Conservation (phyloP, 2,888 invertebrate genomes). For the Andrena haemorrhoa region DNA sequence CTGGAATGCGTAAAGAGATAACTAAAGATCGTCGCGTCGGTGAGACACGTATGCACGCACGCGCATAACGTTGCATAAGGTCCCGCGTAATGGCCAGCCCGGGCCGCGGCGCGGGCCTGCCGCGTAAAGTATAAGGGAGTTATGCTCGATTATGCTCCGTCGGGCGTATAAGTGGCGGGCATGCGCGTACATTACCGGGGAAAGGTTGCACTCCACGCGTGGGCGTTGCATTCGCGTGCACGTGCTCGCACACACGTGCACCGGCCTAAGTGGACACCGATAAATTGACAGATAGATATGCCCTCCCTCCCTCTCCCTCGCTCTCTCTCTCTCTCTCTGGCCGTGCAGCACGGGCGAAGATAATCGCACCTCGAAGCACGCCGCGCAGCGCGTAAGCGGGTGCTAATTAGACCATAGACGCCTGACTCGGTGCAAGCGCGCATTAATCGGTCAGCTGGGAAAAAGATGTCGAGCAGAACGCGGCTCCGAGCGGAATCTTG, state of each 20-base stretch:
- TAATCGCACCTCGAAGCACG: slow-evolving; percentile 59
- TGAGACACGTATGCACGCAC: slow-evolving; percentile 20
- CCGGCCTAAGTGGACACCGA: slow-evolving; percentile 59
- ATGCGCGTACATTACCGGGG: slow-evolving; percentile 38
- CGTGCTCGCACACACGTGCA: slow-evolving; percentile 37
- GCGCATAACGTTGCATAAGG: slow-evolving; percentile 51
- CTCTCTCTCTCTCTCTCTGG: too few species aligned
- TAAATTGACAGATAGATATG: slow-evolving; percentile 67
- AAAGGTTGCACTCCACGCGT: slow-evolving; percentile 43
- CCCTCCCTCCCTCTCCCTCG: background rate
- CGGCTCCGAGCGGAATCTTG: slow-evolving; percentile 14
- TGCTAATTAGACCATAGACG: slow-evolving; percentile 58
- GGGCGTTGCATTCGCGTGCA: slow-evolving; percentile 54
- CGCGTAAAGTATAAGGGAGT: slow-evolving; percentile 52
- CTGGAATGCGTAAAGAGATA: slow-evolving; percentile 64
- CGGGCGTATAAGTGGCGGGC: slow-evolving; percentile 49
- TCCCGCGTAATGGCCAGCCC: slow-evolving; percentile 49
- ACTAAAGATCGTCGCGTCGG: slow-evolving; percentile 61
- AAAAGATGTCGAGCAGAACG: slow-evolving; percentile 28
- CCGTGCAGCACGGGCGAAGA: slow-evolving; percentile 25
- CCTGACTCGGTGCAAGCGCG: slow-evolving; percentile 35
- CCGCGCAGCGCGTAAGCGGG: slow-evolving; percentile 7
- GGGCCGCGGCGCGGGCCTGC: slow-evolving; percentile 32
- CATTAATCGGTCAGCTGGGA: slow-evolving; percentile 38
- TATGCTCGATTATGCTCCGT: slow-evolving; percentile 61